A percentile compares a stretch with the other conserved stretches of the same genome.
Conservation (phyloP, 2,113 vertebrate genomes). For the Albula glossodonta region DNA sequence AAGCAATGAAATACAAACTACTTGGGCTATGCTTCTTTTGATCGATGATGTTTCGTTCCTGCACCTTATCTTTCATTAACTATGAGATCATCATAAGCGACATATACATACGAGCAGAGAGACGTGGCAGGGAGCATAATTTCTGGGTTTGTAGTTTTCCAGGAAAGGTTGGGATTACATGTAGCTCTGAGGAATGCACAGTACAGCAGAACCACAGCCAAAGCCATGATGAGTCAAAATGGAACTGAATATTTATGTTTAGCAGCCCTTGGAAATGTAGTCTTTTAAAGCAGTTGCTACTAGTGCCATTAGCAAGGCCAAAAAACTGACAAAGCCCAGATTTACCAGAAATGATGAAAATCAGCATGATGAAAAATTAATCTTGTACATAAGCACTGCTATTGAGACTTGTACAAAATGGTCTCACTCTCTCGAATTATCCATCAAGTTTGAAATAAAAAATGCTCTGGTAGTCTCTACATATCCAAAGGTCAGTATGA, state of each 20-base stretch:
- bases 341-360: not conserved
- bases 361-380: too few relatives aligned
- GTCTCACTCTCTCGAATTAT: not conserved
- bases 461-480: too few relatives aligned
- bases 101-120: constrained; percentile 21
- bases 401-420: too few relatives aligned
- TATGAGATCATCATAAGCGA: not conserved
- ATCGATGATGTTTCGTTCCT: not conserved
- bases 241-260: constrained; percentile 35
- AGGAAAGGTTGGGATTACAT: constrained; percentile 84
- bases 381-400: too few relatives aligned
- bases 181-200: constrained; percentile 87
- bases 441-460: too few relatives aligned
- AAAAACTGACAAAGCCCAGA: not conserved
- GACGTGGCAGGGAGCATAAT: constrained; percentile 51
- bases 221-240: constrained; percentile 66
- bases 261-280: not conserved
- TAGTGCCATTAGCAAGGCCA: not conserved
- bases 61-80: not conserved
- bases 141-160: constrained; percentile 78
- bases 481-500: too few relatives aligned
- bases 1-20: not conserved
- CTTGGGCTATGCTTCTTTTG: not conserved
- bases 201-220: constrained; percentile 71
- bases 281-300: not conserved